Evolutionary conservation across 2,113 vertebrate genomes (phyloP), one percentile per base, ranked within the genome.

Genomic region (Actenoides lindsayi): DNA sequence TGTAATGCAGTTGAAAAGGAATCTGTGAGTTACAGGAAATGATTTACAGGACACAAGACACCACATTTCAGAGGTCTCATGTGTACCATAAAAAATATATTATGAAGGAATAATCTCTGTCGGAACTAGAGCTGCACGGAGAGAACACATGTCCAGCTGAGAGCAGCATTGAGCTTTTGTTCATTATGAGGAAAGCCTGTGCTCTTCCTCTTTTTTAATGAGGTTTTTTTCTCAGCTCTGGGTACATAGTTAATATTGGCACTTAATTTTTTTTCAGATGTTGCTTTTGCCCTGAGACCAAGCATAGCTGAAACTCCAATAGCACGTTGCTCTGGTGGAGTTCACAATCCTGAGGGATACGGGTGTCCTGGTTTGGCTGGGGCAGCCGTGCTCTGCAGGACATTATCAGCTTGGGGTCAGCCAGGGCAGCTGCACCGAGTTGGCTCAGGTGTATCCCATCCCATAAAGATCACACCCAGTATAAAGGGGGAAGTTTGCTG

Each of bases 121-220:
- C 46, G 46, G 94, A 97, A 92, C 91, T 89, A 67, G 83, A 92
- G 81, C 94, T 95, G 96, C 77, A 91, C 88, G 86, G 93, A 93
- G 97, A 96, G 89, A 96, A 87, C 80, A 59, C 97, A 92, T 96
- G 98, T 98, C 99, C 99, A 99, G 98, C 98, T 98, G 99, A 98
- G 99, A 98, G 99, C 99, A 99, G 99, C 97, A 98, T 98, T 98
- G 99, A 99, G 99, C 99, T 99, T 98, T 93, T 91, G 87, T 97
- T 97, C 96, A 90, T 96, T 91, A 91, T 48, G 79, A 90, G 91
- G 89, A 96, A 97, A 93, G 48, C 67, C 82, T 35, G 17, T 24
- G 85, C 70, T 96, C 96, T 95, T 93, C 90, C 79, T 96, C 84
- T 70, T 69, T 93, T 90, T 93, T 81, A 68, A 85, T 95, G 77